Conservation (phyloP, 2,113 vertebrate species). For the Ifrita kowaldi region DNA sequence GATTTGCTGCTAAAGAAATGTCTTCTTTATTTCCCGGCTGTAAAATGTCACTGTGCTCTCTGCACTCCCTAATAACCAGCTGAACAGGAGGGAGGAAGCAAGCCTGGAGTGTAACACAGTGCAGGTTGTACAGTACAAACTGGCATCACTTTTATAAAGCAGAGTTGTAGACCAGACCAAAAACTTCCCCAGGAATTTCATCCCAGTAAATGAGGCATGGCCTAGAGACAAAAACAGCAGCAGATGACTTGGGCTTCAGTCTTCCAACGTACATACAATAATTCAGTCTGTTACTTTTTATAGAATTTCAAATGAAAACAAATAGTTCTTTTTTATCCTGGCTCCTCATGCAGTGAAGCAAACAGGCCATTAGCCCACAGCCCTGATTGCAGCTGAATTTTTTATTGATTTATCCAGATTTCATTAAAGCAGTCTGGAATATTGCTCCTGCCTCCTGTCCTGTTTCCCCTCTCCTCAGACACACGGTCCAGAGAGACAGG, state of each 20-base stretch:
- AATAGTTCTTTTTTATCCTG: constrained; percentile 26
- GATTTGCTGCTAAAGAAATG: not conserved
- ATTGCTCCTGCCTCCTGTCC: not conserved
- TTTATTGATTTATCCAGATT: constrained; percentile 26
- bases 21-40: not conserved
- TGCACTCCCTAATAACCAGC: not conserved
- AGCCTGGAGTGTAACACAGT: not conserved
- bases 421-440: constrained; percentile 24
- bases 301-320: constrained; percentile 30
- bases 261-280: constrained; percentile 36
- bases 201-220: constrained; percentile 49
- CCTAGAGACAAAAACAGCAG: constrained; percentile 54
- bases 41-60: constrained; percentile 50
- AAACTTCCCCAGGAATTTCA: constrained; percentile 54
- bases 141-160: not conserved
- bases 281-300: constrained; percentile 39
- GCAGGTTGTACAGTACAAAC: not conserved
- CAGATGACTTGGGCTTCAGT: constrained; percentile 25
- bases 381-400: not conserved
- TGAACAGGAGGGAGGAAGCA: not conserved
- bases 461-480: constrained; percentile 17
- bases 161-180: not conserved
- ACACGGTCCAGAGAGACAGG: not conserved
- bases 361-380: not conserved
- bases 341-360: not conserved